Conservation (phyloP, 2,113 vertebrate genomes). For the Sorex araneus region DNA sequence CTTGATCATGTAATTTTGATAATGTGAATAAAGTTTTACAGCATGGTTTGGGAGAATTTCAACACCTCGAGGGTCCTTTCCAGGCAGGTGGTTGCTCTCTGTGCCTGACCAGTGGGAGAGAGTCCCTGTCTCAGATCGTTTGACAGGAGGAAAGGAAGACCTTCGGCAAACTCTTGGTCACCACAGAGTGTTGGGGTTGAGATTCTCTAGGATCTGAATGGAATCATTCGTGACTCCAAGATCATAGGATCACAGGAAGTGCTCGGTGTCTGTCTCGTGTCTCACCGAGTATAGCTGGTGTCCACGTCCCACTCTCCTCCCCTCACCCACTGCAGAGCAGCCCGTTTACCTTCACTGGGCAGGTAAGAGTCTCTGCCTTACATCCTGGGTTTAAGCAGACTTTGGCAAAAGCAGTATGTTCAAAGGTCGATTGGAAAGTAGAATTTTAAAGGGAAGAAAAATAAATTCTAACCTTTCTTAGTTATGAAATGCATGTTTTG, state of each 20-base stretch:
- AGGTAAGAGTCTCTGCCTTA: not conserved
- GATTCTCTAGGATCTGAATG: slow-evolving; percentile 19
- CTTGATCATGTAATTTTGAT: slow-evolving; percentile 14
- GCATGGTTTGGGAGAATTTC: slow-evolving; percentile 45
- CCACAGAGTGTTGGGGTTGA: not conserved
- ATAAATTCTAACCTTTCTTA: not conserved
- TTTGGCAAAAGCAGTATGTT: not conserved
- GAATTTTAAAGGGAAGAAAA: not conserved
- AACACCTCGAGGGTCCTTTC: not conserved
- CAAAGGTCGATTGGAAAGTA: not conserved
- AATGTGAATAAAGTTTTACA: not conserved
- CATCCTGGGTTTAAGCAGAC: not conserved
- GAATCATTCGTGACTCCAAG: slow-evolving; percentile 50
- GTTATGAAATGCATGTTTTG: not conserved
- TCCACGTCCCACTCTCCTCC: not conserved
- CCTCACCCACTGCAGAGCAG: too few species aligned
- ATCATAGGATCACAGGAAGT: not conserved
- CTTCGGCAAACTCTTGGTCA: slow-evolving; percentile 46
- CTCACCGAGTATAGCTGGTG: slow-evolving; percentile 1
- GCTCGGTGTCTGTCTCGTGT: not conserved
- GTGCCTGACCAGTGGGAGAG: not conserved
- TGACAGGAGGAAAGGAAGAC: not conserved
- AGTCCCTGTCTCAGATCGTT: not conserved
- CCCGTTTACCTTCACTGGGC: too few species aligned
- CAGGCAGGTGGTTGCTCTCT: slow-evolving; percentile 1